Evolutionary conservation across 2,113 vertebrate species (phyloP), one percentile per base, ranked within the genome.

Genomic region (Gulo gulo): DNA sequence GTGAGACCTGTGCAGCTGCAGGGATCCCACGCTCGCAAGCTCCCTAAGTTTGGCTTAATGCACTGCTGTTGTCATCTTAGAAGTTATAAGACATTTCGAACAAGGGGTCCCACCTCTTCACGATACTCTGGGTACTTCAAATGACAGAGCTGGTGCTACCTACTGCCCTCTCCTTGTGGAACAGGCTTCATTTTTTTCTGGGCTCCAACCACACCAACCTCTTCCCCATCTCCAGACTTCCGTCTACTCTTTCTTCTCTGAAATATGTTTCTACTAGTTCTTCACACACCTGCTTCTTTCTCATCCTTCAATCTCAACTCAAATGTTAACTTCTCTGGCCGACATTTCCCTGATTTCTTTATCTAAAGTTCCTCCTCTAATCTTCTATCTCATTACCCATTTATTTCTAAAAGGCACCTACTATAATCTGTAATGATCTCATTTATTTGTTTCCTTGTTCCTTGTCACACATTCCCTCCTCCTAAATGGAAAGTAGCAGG

Each of bases 371-470:
- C 52, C 16, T 55, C 52, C 16, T 55, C 52, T 78, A 59, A 65
- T 78, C 73, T 88, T 67, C 34, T 63, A 45, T 63, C 29, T 55
- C 63, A 29, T 45, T 69, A 83, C 20, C 34, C 45, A 96, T 45
- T 82, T 76, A 67, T 34, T 61, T 94, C 39, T 86, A 92, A 20
- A 74, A 96, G 74, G 2, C 24, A 63, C 52, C 87, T 36, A 47
- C 61, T 69, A 50, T 18, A 47, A 78, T 86, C 90, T n/a, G 24
- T 23, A 94, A 92, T 59, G 36, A 93, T 59, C 39, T 79, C 67
- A 84, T 92, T 83, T 85, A 52, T 36, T 80, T 91, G 63, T 93
- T 91, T 93, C 65, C n/a, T 93, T 69, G 31, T 65, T 94, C 76
- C 4, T 0, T 59, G 69, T 36, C 76, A 92, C 36, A 65, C 31